These are phyloP conservation scores for Hyperoplus lanceolatus DNA, from an alignment of 2,797 vertebrate species.

Conservation along the genomic window DNA sequence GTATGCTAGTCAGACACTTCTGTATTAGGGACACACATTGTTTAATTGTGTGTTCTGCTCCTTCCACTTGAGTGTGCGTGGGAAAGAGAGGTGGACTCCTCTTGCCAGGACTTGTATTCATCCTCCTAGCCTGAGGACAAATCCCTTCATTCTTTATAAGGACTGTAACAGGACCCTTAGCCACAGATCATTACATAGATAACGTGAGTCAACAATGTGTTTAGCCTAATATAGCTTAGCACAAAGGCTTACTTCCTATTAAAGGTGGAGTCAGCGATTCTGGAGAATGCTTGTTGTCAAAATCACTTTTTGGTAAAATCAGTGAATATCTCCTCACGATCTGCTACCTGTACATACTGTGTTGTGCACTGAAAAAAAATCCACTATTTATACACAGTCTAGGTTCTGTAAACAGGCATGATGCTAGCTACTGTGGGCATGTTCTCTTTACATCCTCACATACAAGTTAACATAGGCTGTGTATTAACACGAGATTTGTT, in stretches of 20 bases:
- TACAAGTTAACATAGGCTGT: too few species aligned
- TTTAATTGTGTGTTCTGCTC: background rate
- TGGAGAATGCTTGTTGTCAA: too few species aligned
- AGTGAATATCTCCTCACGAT: too few species aligned
- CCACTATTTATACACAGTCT: too few species aligned
- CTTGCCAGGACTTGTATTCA: constrained; percentile 41
- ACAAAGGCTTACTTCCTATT: background rate
- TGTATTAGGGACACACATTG: background rate
- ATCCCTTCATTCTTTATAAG: background rate
- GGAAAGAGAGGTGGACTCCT: background rate
- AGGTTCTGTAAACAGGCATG: too few species aligned
- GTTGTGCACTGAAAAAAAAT: too few species aligned
- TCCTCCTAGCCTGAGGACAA: constrained; percentile 16
- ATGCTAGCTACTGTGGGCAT: too few species aligned
- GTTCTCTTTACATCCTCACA: too few species aligned
- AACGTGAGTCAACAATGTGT: background rate
- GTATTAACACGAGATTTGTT: too few species aligned
- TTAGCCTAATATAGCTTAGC: background rate
- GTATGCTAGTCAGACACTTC: background rate
- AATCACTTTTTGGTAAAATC: too few species aligned
- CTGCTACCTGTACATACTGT: too few species aligned
- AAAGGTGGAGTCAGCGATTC: too few species aligned
- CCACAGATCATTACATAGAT: background rate
- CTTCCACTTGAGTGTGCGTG: background rate
- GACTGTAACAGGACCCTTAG: constrained; percentile 12